Percentiles rank a stretch among this genome's conserved stretches.
phyloP scores from a whole-genome alignment of 1,140 invertebrate species.

The Lanistes nyassanus region DNA sequence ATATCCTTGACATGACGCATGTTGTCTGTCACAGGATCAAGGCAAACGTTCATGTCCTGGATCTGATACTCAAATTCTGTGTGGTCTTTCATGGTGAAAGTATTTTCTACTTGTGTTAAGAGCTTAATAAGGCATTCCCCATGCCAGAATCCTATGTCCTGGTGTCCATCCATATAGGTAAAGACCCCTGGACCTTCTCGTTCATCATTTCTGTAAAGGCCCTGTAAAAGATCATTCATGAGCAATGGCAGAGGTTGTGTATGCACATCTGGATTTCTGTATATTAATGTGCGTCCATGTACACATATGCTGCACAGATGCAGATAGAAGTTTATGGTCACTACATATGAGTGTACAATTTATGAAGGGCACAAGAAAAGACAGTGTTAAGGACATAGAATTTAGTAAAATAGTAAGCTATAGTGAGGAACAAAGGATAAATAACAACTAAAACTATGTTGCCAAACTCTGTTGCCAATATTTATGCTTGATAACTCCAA shows the following conservation, averaged over 20 bases:
- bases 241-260: slow-evolving; percentile 9
- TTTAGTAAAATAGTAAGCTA: no score
- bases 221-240: slow-evolving; percentile 55
- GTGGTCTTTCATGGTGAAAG: slow-evolving; percentile 57
- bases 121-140: slow-evolving; percentile 61
- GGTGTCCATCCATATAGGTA: slow-evolving; percentile 57
- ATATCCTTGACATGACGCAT: slow-evolving; percentile 29
- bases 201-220: slow-evolving; percentile 64
- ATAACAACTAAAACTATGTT: no score
- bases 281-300: no score
- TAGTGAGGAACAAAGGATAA: no score
- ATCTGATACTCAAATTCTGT: slow-evolving; percentile 58
- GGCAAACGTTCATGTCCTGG: slow-evolving; percentile 34
- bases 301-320: no score
- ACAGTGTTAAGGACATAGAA: no score
- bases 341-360: no score
- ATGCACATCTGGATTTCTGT: no score
- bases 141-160: slow-evolving; percentile 65
- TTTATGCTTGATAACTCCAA: no score
- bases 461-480: no score
- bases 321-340: background rate
- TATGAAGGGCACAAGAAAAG: no score
- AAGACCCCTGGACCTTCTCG: slow-evolving; percentile 63
- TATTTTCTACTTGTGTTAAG: slow-evolving; percentile 42
- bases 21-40: background rate